Base-by-base conservation (phyloP, 2,797 vertebrate species). In the Channallabes apus region DNA sequence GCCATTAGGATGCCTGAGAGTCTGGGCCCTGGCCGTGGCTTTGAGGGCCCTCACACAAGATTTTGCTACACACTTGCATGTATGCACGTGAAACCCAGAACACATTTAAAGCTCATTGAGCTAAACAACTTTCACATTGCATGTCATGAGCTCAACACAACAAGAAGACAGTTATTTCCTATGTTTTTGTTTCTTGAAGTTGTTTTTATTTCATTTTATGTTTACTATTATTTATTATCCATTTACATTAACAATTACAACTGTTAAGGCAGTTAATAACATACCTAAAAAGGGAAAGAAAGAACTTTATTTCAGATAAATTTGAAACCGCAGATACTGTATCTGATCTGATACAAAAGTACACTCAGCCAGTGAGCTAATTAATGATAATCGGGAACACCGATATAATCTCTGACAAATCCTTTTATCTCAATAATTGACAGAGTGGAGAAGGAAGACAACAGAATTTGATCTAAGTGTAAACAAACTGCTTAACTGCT, bases 321-420 rank as follows among this genome's bases (percentile, higher is more conserved):
- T 38, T 5, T 38, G 38, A 62, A 78, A 61, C 18, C 41, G 77
- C 8, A 58, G 35, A 79, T n/a, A n/a, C n/a, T n/a, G n/a, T 86
- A 51, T 85, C 80, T 86, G 77, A 68, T 82, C 71, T 80, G 73
- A 35, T 67, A 29, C 69, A n/a, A 90, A 91, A 93, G 89, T 88
- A 90, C 88, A 83, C 89, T 75, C 62, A 91, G 93, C 88, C 85
- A 82, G 80, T 87, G 81, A 71, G 82, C 80, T 93, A 92, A 94
- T 94, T 92, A 94, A 91, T 88, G 90, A 87, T 87, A 92, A 71
- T 86, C 89, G 89, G 90, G 90, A 91, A 88, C 88, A 87, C 83
- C 82, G 88, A 87, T 91, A 90, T 94, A 92, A 93, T 93, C 91
- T 89, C 85, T 86, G 89, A 58, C 91, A 93, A 91, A 91, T 89